Percentiles rank a stretch among this genome's conserved stretches.
Conservation (phyloP, 2,888 invertebrate genomes). For the Cryptophagus acutangulus region DNA sequence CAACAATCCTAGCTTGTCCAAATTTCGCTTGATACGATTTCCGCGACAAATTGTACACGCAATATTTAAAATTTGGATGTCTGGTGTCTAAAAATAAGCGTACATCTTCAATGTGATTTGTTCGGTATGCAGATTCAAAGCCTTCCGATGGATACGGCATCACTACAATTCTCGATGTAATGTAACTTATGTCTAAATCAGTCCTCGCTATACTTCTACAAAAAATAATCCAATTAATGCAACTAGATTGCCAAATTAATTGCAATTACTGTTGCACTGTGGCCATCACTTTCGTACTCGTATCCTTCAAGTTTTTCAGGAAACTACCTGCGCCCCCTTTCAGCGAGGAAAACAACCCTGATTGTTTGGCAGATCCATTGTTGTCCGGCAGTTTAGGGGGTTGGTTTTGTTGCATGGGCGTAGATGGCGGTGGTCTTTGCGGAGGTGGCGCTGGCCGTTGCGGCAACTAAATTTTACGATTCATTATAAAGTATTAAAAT, state of each 20-base stretch:
- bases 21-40: slow-evolving; percentile 51
- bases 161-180: slow-evolving; percentile 85
- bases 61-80: slow-evolving; percentile 68
- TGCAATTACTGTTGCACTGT: slow-evolving; percentile 78
- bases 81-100: slow-evolving; percentile 72
- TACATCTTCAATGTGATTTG: slow-evolving; percentile 91
- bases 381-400: slow-evolving; percentile 39
- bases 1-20: slow-evolving; percentile 58
- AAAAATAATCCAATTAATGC: slow-evolving; percentile 7
- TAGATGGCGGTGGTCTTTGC: slow-evolving; percentile 42
- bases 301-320: slow-evolving; percentile 90
- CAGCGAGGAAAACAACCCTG: slow-evolving; percentile 75
- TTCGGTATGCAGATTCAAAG: slow-evolving; percentile 85
- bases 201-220: slow-evolving; percentile 73
- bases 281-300: slow-evolving; percentile 94
- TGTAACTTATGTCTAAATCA: slow-evolving; percentile 87
- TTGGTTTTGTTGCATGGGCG: slow-evolving; percentile 36
- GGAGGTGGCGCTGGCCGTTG: slow-evolving; percentile 28
- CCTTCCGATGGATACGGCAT: slow-evolving; percentile 96
- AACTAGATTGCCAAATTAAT: not conserved
- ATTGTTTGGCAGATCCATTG: slow-evolving; percentile 34
- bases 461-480: slow-evolving; percentile 20
- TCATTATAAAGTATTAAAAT: slow-evolving; percentile 2
- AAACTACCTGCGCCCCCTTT: slow-evolving; percentile 91
- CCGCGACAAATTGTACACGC: slow-evolving; percentile 80